Evolutionary conservation across 1,140 invertebrate species (phyloP).

Genomic region (Bombus soroeensis): DNA sequence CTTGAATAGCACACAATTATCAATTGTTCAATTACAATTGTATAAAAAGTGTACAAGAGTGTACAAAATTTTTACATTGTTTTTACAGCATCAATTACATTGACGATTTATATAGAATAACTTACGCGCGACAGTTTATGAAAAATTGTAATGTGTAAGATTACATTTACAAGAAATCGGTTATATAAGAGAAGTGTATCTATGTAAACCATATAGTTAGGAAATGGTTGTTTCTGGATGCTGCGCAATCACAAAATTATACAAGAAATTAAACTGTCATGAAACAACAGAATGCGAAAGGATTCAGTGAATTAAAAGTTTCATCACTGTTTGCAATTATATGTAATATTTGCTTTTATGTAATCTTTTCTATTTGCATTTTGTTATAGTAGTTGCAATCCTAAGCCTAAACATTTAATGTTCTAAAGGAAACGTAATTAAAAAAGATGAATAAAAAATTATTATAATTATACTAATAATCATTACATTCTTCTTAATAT

Average conservation of each 20-base stretch:
- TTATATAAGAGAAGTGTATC: slow-evolving; percentile 28
- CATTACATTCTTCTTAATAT: slow-evolving; percentile 18
- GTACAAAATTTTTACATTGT: slow-evolving; percentile 76
- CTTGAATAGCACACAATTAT: slow-evolving; percentile 61
- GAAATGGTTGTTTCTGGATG: background rate
- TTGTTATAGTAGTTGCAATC: background rate
- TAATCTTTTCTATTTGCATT: background rate
- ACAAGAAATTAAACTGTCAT: background rate
- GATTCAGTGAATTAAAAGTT: background rate
- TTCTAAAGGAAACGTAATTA: background rate
- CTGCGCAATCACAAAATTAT: slow-evolving; percentile 2
- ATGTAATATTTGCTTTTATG: background rate
- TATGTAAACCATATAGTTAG: slow-evolving; percentile 1
- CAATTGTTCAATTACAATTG: slow-evolving; percentile 75
- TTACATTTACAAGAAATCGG: slow-evolving; percentile 20
- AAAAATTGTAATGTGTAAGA: slow-evolving; percentile 41
- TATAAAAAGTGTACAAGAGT: slow-evolving; percentile 66
- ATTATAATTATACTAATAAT: slow-evolving; percentile 25
- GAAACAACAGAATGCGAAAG: background rate
- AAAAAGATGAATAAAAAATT: slow-evolving; percentile 10
- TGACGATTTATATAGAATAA: slow-evolving; percentile 49
- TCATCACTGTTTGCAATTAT: background rate
- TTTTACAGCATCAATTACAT: slow-evolving; percentile 65
- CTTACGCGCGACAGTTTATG: slow-evolving; percentile 52
- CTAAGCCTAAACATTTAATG: no score